Percentiles rank a stretch among this genome's conserved stretches.
Evolutionary conservation across 2,888 invertebrate genomes (phyloP).

Genomic region (Eupithecia tripunctaria): DNA sequence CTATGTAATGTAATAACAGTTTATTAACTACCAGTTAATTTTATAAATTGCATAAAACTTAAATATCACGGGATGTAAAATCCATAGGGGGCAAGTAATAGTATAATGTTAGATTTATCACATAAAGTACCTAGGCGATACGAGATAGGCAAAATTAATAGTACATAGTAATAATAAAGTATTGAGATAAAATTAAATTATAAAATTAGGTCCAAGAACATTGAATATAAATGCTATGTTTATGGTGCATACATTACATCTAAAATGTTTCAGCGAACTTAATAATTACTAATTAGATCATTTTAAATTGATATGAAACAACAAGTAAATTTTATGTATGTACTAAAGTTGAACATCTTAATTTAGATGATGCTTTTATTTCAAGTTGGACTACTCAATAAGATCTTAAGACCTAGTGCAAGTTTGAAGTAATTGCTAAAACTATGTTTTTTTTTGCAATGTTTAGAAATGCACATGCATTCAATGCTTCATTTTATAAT

Average conservation of each 20-base stretch:
- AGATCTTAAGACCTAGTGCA: conserved; percentile 32
- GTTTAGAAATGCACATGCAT: conserved; percentile 14
- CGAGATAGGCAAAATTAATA: conserved; percentile 20
- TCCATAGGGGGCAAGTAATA: conserved; percentile 62
- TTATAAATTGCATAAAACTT: conserved; percentile 50
- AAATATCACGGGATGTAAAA: conserved; percentile 69
- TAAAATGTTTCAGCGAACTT: neutral
- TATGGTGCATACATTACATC: neutral
- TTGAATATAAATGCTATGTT: conserved; percentile 1
- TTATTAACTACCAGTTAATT: conserved; percentile 59
- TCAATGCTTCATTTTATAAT: conserved; percentile 73
- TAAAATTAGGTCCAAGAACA: conserved; percentile 7
- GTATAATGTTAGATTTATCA: conserved; percentile 45
- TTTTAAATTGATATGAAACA: conserved; percentile 13
- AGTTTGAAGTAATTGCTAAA: conserved; percentile 32
- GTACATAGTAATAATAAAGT: conserved; percentile 17
- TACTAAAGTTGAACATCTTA: conserved; percentile 10
- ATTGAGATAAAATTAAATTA: conserved; percentile 2
- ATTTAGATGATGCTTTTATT: conserved; percentile 8
- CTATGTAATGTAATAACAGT: conserved; percentile 26
- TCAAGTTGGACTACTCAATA: conserved; percentile 18
- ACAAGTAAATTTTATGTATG: conserved; percentile 10
- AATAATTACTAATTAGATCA: neutral
- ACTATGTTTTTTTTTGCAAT: conserved; percentile 33
- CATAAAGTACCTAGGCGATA: conserved; percentile 38